A percentile compares a stretch with the other conserved stretches of the same genome.
Evolutionary conservation across 35 echinoderm and acorn worm genomes (phyloP).

Genomic region (Nesometra sesokonis): DNA sequence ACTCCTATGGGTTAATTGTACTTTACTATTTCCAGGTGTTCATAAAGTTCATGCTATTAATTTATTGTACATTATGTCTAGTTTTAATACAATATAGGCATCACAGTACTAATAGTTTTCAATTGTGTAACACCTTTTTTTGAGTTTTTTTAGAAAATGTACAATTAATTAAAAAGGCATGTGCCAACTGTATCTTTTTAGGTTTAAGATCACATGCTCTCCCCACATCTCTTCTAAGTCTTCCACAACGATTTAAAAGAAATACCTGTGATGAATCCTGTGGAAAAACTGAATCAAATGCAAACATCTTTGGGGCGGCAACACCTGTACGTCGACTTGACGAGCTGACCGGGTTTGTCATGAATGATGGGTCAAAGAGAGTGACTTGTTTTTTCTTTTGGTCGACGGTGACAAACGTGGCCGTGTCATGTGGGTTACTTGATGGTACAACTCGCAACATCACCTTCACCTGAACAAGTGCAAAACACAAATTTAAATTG

Average conservation of each 20-base stretch:
- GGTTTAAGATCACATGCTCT: too few relatives aligned
- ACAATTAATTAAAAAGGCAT: too few relatives aligned
- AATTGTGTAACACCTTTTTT: too few relatives aligned
- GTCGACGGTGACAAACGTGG: slow-evolving; percentile 88
- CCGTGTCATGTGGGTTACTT: slow-evolving; percentile 60
- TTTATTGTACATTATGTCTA: too few relatives aligned
- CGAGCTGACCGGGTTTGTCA: slow-evolving; percentile 60
- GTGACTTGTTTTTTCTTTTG: slow-evolving; percentile 97
- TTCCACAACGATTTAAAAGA: not conserved
- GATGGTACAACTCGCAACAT: slow-evolving; percentile 90
- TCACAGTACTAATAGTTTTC: too few relatives aligned
- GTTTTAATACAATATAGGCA: too few relatives aligned
- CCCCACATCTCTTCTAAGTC: too few relatives aligned
- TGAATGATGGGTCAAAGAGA: slow-evolving; percentile 88
- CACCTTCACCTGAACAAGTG: slow-evolving; percentile 69
- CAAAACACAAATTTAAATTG: slow-evolving; percentile 20
- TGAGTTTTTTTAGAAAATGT: too few relatives aligned
- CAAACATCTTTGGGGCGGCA: slow-evolving; percentile 97
- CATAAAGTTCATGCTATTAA: too few relatives aligned
- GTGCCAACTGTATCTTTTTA: too few relatives aligned
- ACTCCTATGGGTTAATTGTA: too few relatives aligned
- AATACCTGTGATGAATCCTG: slow-evolving; percentile 89
- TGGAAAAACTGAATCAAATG: slow-evolving; percentile 85
- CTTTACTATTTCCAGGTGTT: too few relatives aligned
- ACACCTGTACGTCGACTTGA: slow-evolving; percentile 79